Evolutionary conservation across 2,113 vertebrate species (phyloP), one percentile per base, ranked within the genome.

Genomic region (Callorhinus ursinus): DNA sequence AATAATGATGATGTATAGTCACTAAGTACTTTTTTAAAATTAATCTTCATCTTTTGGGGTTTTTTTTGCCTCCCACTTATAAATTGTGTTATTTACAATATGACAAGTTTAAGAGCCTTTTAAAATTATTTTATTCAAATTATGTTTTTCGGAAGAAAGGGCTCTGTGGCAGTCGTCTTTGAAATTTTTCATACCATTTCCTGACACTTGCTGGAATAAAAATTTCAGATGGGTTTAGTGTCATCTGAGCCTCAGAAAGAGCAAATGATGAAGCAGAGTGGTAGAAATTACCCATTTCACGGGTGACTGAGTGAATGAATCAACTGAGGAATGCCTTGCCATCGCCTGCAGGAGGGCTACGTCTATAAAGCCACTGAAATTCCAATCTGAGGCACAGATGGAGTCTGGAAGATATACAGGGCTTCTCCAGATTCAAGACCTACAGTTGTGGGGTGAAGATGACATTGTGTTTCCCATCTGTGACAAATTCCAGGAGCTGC

Each of bases 141-240:
- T 96, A 98, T 97, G 97, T 99, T 98, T 99, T 99, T 99, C 99
- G 99, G 97, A 99, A 99, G 95, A 99, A 99, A 9, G 99, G 99
- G 91, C 99, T 99, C 98, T 99, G 99, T 61, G 97, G 97, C 98
- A 99, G 97, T 96, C 99, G 97, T 96, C 99, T 99, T 98, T 99
- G 99, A 98, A 99, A 99, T 98, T 99, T 99, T 92, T 99, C 99
- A 96, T 99, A 99, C 99, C 99, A 99, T 97, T 98, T 98, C 7
- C 76, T 99, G 98, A 97, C 99, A 63, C 98, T 99, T 91, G 99
- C 99, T 59, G 99, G 99, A 98, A 99, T 99, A 95, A 99, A 99
- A 98, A 98, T 99, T 98, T 99, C 99, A 31, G 98, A 97, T 28
- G 99, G 99, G 97, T 98, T 99, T 67, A 99, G 99, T 1, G 96